phyloP scores from a whole-genome alignment of 2,113 vertebrate species.

The Herpetotheres cachinnans region DNA sequence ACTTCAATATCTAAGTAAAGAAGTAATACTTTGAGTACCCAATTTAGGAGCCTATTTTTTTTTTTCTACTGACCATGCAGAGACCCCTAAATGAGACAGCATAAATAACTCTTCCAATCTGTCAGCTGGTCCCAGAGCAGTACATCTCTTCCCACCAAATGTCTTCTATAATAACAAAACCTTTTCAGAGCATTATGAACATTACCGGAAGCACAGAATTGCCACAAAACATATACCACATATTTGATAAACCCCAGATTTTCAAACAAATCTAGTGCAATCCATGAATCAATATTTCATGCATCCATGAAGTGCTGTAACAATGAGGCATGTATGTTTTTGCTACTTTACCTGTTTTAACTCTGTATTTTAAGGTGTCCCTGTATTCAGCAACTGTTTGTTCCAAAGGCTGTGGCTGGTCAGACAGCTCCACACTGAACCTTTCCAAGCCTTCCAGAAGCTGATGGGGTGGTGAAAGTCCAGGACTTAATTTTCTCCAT shows the following conservation, averaged over 20 bases:
- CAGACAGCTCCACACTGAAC: slow-evolving; percentile 69
- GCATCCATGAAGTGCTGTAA: neutral
- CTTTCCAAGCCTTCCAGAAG: slow-evolving; percentile 73
- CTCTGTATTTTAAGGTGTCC: slow-evolving; percentile 73
- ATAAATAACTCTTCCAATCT: neutral
- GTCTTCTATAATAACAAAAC: neutral
- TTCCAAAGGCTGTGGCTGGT: slow-evolving; percentile 68
- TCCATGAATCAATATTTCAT: neutral
- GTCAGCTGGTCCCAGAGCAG: neutral
- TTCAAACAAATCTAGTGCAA: neutral
- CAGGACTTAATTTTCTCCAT: slow-evolving; percentile 69
- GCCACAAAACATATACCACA: neutral
- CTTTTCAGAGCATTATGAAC: neutral
- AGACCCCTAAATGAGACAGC: neutral
- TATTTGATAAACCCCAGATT: neutral
- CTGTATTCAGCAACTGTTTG: slow-evolving; percentile 71
- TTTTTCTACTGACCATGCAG: neutral
- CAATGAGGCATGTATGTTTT: neutral
- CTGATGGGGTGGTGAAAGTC: slow-evolving; percentile 75
- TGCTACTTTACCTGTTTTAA: slow-evolving; percentile 67
- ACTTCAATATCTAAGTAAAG: neutral
- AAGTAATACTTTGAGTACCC: neutral
- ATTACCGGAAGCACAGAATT: neutral
- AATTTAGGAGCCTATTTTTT: neutral
- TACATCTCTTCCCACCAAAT: neutral